Evolutionary conservation across 1,140 invertebrate species (phyloP).

Genomic region (Xylocopa sonorina): DNA sequence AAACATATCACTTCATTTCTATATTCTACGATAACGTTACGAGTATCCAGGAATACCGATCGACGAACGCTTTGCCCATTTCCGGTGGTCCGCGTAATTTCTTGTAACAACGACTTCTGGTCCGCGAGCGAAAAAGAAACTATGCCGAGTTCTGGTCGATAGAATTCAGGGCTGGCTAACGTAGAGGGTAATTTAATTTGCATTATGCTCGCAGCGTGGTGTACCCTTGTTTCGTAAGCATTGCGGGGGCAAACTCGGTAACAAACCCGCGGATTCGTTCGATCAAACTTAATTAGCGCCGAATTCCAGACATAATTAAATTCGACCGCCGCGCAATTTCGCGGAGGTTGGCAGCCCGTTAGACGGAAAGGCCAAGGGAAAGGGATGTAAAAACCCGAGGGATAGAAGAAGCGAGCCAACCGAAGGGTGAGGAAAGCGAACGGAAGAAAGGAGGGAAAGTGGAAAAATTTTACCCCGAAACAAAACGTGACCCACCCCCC

Average conservation of each 20-base stretch:
- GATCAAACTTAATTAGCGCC: slow-evolving; percentile 81
- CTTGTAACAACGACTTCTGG: background rate
- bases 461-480: slow-evolving; percentile 35
- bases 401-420: slow-evolving; percentile 21
- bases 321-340: slow-evolving; percentile 73
- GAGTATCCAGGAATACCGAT: too few species aligned
- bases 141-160: slow-evolving; percentile 47
- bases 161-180: slow-evolving; percentile 56
- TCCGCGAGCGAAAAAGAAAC: slow-evolving; percentile 38
- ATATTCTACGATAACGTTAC: too few species aligned
- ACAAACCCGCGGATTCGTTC: slow-evolving; percentile 79
- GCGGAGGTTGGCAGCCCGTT: slow-evolving; percentile 44
- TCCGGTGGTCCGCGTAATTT: background rate
- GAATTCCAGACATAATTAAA: slow-evolving; percentile 81
- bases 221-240: slow-evolving; percentile 77
- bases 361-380: slow-evolving; percentile 7
- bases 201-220: slow-evolving; percentile 70
- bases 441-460: slow-evolving; percentile 17
- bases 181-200: slow-evolving; percentile 76
- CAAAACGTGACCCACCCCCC: slow-evolving; percentile 29
- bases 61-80: background rate
- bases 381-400: slow-evolving; percentile 42
- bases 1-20: too few species aligned
- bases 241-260: slow-evolving; percentile 75
- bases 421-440: background rate